A percentile compares a stretch with the other conserved stretches of the same genome.
Evolutionary conservation across 2,888 invertebrate genomes (phyloP).

Genomic region (Neocrepidodera transversa): DNA sequence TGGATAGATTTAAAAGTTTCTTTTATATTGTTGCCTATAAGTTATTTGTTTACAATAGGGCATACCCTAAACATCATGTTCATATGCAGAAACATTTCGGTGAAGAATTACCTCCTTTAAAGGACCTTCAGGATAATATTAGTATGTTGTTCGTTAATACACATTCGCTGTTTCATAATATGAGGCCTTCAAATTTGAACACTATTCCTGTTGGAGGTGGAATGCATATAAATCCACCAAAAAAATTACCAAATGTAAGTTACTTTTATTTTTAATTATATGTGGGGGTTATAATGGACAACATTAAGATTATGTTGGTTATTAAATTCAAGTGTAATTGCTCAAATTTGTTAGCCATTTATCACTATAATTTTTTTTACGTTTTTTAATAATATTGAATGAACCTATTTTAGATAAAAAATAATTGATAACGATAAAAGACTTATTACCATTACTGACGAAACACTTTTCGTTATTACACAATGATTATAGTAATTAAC

Average conservation of each 20-base stretch:
- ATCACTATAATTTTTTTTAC: too few relatives aligned
- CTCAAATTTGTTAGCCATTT: too few relatives aligned
- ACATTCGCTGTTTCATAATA: slow-evolving; percentile 51
- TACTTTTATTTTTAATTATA: background rate
- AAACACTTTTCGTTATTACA: too few relatives aligned
- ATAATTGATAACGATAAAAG: too few relatives aligned
- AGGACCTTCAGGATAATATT: slow-evolving; percentile 48
- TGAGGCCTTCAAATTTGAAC: slow-evolving; percentile 51
- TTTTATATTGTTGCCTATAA: slow-evolving; percentile 26
- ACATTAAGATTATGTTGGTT: too few relatives aligned
- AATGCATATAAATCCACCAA: slow-evolving; percentile 44
- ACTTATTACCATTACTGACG: too few relatives aligned
- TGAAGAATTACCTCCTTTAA: slow-evolving; percentile 43
- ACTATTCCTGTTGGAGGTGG: slow-evolving; percentile 53
- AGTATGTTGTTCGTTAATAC: slow-evolving; percentile 53
- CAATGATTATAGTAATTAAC: too few relatives aligned
- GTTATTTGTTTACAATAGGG: slow-evolving; percentile 11
- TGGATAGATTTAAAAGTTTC: slow-evolving; percentile 47
- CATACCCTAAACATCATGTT: slow-evolving; percentile 35
- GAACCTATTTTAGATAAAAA: too few relatives aligned
- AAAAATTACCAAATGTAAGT: slow-evolving; percentile 49
- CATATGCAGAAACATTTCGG: slow-evolving; percentile 50
- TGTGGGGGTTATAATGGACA: too few relatives aligned
- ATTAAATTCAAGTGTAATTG: too few relatives aligned
- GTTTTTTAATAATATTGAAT: too few relatives aligned